A percentile compares a stretch with the other conserved stretches of the same genome.
phyloP scores from a whole-genome alignment of 2,113 vertebrate species.

The Nothoprocta perdicaria region DNA sequence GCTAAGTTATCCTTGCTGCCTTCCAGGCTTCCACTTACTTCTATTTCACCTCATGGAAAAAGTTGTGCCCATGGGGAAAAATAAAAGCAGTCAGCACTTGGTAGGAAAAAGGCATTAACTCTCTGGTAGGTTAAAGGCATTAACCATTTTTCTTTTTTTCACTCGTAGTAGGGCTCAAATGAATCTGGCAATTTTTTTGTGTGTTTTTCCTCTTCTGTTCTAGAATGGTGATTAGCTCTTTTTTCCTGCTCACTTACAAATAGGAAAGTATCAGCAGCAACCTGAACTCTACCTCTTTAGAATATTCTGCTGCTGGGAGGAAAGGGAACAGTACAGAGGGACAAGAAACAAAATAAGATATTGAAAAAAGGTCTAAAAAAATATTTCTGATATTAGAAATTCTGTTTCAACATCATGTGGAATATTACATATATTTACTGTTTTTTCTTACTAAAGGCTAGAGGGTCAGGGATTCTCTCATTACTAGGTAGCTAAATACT shows the following conservation, averaged over 20 bases:
- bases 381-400: neutral
- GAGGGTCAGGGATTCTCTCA: neutral
- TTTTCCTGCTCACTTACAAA: neutral
- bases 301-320: neutral
- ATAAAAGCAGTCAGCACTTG: neutral
- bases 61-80: neutral
- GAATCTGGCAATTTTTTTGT: neutral
- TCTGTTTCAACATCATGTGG: neutral
- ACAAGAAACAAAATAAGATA: neutral
- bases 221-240: neutral
- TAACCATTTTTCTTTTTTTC: neutral
- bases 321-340: neutral
- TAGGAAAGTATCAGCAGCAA: neutral
- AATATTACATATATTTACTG: neutral
- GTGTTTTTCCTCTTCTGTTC: neutral
- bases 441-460: neutral
- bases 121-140: neutral
- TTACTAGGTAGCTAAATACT: neutral
- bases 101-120: neutral
- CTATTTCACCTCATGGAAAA: neutral
- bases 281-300: neutral
- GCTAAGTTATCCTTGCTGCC: neutral
- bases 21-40: neutral
- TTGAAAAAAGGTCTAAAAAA: neutral
- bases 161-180: neutral